Evolutionary conservation across 2,888 invertebrate species (phyloP).

Genomic region (Uloborus plumipes): DNA sequence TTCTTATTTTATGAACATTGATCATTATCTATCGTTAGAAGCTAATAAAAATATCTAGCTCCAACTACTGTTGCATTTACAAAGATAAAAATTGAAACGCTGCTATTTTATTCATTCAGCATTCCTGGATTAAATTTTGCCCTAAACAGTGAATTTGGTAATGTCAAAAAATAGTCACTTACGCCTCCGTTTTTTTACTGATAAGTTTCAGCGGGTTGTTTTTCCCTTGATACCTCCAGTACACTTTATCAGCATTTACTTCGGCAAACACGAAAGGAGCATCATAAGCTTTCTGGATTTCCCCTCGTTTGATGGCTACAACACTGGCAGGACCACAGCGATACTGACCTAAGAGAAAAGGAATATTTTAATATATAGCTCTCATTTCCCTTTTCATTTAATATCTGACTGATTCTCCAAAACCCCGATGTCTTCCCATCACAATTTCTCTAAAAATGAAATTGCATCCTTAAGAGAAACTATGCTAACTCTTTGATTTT

Average conservation of each 20-base stretch:
- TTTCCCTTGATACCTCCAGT: constrained; percentile 84
- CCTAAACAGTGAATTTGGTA: neutral
- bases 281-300: constrained; percentile 86
- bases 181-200: constrained; percentile 81
- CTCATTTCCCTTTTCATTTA: too few species aligned
- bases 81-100: too few species aligned
- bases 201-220: constrained; percentile 82
- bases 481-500: too few species aligned
- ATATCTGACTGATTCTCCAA: too few species aligned
- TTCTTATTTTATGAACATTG: too few species aligned
- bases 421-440: too few species aligned
- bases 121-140: neutral
- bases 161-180: constrained; percentile 64
- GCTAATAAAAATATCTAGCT: too few species aligned
- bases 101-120: neutral
- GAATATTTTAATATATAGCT: too few species aligned
- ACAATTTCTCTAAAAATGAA: too few species aligned
- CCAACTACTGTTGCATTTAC: too few species aligned
- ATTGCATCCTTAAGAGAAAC: too few species aligned
- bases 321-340: constrained; percentile 91
- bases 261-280: constrained; percentile 89
- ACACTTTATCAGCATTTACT: constrained; percentile 93
- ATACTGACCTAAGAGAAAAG: constrained; percentile 74
- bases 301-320: constrained; percentile 84
- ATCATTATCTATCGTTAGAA: too few species aligned